Evolutionary conservation across 2,888 invertebrate species (phyloP).

Genomic region (Mythimna albipuncta): DNA sequence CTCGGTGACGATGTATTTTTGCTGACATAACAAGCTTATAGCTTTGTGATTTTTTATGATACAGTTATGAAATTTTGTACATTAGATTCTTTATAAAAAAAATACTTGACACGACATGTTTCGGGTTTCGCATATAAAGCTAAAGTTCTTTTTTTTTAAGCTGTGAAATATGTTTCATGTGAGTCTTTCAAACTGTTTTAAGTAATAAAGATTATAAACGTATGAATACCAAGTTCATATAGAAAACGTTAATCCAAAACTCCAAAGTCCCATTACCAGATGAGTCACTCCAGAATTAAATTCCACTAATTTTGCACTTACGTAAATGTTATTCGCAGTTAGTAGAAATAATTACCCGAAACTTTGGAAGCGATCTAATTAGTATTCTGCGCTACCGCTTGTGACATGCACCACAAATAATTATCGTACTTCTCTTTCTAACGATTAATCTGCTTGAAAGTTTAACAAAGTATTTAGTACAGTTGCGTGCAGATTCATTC

Average conservation of each 20-base stretch:
- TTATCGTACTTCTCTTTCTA: conserved; percentile 71
- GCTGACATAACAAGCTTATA: too few species aligned
- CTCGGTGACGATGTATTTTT: too few species aligned
- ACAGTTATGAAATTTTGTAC: too few species aligned
- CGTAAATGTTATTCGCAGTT: conserved; percentile 43
- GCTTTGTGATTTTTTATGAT: too few species aligned
- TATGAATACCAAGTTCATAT: conserved; percentile 4
- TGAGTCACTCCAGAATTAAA: conserved; percentile 42
- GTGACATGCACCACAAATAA: conserved; percentile 43
- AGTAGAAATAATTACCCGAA: conserved; percentile 23
- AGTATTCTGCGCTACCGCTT: conserved; percentile 46
- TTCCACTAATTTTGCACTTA: conserved; percentile 38
- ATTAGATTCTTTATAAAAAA: too few species aligned
- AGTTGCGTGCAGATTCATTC: conserved; percentile 67
- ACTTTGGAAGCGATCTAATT: conserved; percentile 42
- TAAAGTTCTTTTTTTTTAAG: too few species aligned
- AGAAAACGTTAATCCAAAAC: conserved; percentile 9
- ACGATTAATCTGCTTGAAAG: conserved; percentile 80
- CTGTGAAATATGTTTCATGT: too few species aligned
- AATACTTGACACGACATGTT: too few species aligned
- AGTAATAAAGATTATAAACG: too few species aligned
- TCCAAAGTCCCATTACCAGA: conserved; percentile 13
- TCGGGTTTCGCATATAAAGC: too few species aligned
- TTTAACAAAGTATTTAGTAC: conserved; percentile 78
- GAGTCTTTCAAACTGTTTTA: too few species aligned